phyloP scores from a whole-genome alignment of 2,797 vertebrate genomes.

The Caiman crocodilus region DNA sequence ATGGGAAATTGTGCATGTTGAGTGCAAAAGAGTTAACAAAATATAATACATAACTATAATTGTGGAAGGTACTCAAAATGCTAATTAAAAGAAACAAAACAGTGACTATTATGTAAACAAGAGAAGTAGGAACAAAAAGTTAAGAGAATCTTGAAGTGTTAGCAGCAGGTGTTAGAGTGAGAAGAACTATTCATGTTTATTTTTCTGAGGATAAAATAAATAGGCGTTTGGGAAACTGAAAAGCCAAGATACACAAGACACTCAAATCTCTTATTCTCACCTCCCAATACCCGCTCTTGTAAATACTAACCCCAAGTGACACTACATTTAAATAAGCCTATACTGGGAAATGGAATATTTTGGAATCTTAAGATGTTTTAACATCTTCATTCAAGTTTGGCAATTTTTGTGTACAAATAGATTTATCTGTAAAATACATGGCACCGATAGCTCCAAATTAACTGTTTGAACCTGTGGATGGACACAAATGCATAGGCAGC shows the following conservation, averaged over 20 bases:
- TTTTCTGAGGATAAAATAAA: neutral
- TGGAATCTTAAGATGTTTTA: neutral
- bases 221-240: neutral
- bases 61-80: neutral
- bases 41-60: neutral
- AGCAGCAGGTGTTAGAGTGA: neutral
- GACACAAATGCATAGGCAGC: neutral
- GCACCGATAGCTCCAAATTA: neutral
- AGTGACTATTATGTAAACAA: neutral
- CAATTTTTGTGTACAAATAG: no score
- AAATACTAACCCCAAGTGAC: neutral
- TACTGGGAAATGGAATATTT: neutral
- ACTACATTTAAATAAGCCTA: neutral
- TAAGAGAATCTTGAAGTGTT: neutral
- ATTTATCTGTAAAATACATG: no score
- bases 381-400: no score
- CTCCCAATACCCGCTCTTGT: neutral
- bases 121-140: neutral
- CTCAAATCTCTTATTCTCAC: neutral
- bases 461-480: neutral
- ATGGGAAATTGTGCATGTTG: neutral
- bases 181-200: neutral
- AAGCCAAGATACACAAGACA: no score
- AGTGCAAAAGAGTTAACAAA: neutral
- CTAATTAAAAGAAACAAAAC: neutral